Evolutionary conservation across 2,888 invertebrate species (phyloP).

Genomic region (Aphidoletes aphidimyza): DNA sequence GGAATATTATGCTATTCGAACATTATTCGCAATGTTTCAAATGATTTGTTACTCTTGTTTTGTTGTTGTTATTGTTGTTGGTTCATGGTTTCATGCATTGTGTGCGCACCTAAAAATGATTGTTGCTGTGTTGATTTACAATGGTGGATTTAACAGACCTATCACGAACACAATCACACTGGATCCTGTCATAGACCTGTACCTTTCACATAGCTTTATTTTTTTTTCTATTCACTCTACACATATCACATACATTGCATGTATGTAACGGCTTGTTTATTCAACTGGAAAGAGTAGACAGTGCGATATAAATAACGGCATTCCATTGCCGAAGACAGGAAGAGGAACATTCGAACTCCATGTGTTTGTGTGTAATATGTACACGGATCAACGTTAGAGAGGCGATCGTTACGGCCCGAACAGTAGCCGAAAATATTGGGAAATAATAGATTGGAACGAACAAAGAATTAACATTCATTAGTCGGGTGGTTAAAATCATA

Average conservation of each 20-base stretch:
- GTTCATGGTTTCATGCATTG: too few relatives aligned
- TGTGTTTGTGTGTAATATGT: not conserved
- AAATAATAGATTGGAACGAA: conserved; percentile 17
- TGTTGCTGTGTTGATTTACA: too few relatives aligned
- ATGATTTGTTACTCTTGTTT: too few relatives aligned
- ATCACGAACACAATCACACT: too few relatives aligned
- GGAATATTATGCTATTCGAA: too few relatives aligned
- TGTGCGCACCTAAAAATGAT: too few relatives aligned
- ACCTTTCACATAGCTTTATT: not conserved
- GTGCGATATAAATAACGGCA: not conserved
- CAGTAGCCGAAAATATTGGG: not conserved
- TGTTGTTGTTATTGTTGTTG: too few relatives aligned
- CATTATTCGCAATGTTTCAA: too few relatives aligned
- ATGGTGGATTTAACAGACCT: too few relatives aligned
- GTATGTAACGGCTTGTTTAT: not conserved
- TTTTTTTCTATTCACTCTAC: not conserved
- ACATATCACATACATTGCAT: not conserved
- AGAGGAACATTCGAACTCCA: not conserved
- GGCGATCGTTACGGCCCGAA: too few relatives aligned
- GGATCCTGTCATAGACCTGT: too few relatives aligned
- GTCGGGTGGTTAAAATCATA: not conserved
- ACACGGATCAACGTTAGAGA: not conserved
- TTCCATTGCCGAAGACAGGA: not conserved
- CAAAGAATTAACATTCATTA: not conserved
- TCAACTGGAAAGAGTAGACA: not conserved